Percentiles rank a stretch among this genome's conserved stretches.
Conservation (phyloP, 2,888 invertebrate genomes). For the Drosophila anomalata region DNA sequence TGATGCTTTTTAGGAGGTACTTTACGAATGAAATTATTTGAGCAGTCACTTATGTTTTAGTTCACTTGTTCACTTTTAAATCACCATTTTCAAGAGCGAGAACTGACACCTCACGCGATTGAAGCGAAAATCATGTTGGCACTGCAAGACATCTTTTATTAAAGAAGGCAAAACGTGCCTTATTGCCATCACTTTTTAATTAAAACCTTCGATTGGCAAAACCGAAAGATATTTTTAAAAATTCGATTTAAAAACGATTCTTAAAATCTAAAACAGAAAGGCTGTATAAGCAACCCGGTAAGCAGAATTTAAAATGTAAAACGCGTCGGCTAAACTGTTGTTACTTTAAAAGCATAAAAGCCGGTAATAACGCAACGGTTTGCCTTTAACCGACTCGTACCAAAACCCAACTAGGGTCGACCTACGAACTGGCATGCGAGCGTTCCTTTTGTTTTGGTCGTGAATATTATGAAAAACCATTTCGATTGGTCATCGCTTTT, state of each 20-base stretch:
- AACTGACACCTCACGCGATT: not conserved
- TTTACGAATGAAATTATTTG: conserved; percentile 24
- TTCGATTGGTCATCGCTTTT: conserved; percentile 45
- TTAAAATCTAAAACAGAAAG: not conserved
- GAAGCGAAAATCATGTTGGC: not conserved
- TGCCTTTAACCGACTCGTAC: conserved; percentile 15
- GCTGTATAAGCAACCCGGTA: not conserved
- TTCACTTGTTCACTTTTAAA: conserved; percentile 60
- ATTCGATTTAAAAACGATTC: not conserved
- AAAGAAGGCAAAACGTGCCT: not conserved
- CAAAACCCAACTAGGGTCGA: conserved; percentile 29
- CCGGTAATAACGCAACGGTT: conserved; percentile 49
- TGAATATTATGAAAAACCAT: conserved; percentile 22
- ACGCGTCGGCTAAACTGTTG: conserved; percentile 18
- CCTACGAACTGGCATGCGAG: conserved; percentile 9
- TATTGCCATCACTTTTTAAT: not conserved
- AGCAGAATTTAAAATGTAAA: not conserved
- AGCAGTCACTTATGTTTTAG: conserved; percentile 50
- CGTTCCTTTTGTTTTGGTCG: conserved; percentile 9
- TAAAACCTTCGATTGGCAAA: not conserved
- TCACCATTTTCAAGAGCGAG: conserved; percentile 6
- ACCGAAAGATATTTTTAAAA: not conserved
- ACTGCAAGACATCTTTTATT: not conserved
- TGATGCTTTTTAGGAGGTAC: not conserved
- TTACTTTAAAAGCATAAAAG: conserved; percentile 36